Percentiles rank a stretch among this genome's conserved stretches.
These are phyloP conservation scores for Platynereis dumerilii DNA, from an alignment of 2,888 invertebrate species.

Conservation along the genomic window DNA sequence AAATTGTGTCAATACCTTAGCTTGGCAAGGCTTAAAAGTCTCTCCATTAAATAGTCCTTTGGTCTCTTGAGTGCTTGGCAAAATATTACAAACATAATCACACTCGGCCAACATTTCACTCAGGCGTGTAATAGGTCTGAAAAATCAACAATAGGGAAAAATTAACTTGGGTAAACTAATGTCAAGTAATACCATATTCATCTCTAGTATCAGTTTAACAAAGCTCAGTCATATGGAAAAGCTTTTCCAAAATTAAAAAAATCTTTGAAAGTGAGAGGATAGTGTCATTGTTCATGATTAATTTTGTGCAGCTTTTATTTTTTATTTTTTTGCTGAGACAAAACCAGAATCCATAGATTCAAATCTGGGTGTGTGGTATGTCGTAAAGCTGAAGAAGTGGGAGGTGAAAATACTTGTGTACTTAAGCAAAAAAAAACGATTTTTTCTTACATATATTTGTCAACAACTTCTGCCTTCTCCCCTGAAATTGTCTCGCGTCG, in stretches of 20 bases:
- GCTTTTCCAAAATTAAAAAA: neutral
- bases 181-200: too few relatives aligned
- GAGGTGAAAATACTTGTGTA: too few relatives aligned
- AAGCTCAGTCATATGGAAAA: too few relatives aligned
- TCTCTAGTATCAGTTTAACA: too few relatives aligned
- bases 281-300: neutral
- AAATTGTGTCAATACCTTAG: too few relatives aligned
- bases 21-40: constrained; percentile 65
- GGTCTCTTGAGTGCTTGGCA: constrained; percentile 68
- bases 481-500: constrained; percentile 38
- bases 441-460: constrained; percentile 33
- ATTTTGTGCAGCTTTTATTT: neutral
- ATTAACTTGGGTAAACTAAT: too few relatives aligned
- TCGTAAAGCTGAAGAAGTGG: too few relatives aligned
- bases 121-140: constrained; percentile 44
- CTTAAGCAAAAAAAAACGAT: neutral
- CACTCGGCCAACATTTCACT: constrained; percentile 56
- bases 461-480: constrained; percentile 28
- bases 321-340: neutral
- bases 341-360: neutral
- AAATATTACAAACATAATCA: constrained; percentile 68
- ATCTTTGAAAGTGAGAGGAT: neutral
- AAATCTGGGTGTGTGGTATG: too few relatives aligned
- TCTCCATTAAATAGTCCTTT: constrained; percentile 66
- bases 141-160: too few relatives aligned